Evolutionary conservation across 2,113 vertebrate genomes (phyloP), one percentile per base, ranked within the genome.

Genomic region (Fulica atra): DNA sequence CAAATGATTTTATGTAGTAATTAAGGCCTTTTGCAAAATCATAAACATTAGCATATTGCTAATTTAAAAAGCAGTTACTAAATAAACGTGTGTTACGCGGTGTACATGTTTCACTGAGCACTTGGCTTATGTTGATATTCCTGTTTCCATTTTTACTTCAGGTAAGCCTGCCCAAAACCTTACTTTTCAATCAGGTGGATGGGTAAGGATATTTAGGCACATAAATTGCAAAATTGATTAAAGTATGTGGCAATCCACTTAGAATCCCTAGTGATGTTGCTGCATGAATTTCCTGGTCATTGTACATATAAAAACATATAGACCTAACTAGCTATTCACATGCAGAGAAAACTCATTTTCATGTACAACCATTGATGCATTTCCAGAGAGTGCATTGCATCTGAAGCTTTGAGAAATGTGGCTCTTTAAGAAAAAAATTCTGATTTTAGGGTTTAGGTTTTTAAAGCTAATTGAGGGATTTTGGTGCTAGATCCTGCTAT

Each of bases 111-210:
- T 60, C 48, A 17, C 84, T 33, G n/a, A 57, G 57, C n/a, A 17
- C 65, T 93, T 81, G 35, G 48, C 38, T 95, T 74, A 25, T 64
- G 69, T 78, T 95, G 60, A n/a, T 79, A 42, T 15, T 89, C 38
- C 71, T 94, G 28, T 85, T 92, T 93, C 61, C 71, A 40, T 82
- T 95, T 95, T 88, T 89, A 72, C 85, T 92, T 94, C 74, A 89
- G 65, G 73, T 95, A 84, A 72, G 23, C n/a, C 48, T 91, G 29
- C 44, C 53, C 36, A 40, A 87, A 93, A 81, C 40, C 25, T 60
- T 82, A 54, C 65, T 56, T 86, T 93, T n/a, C 80, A 79, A 50
- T 88, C 42, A 82, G 36, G 31, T 50, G 70, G 48, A 46, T 19
- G 12, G 38, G 20, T 20, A 82, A 74, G 28, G 29, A 82, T 89